Evolutionary conservation across 2,888 invertebrate genomes (phyloP).

Genomic region (Sericinus montela): DNA sequence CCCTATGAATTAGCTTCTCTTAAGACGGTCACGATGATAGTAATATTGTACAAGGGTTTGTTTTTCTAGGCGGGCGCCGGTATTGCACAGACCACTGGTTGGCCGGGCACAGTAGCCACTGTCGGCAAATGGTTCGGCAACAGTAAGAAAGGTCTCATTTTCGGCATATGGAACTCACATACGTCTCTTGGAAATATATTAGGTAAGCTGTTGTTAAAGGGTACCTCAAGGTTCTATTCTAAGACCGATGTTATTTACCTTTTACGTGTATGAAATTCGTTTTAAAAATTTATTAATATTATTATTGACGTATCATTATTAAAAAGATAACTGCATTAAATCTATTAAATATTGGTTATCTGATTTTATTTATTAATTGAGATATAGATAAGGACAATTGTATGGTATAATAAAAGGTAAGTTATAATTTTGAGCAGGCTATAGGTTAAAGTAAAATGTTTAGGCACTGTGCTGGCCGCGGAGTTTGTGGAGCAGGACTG

Average conservation of each 20-base stretch:
- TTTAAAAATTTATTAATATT: too few species aligned
- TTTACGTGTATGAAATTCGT: too few species aligned
- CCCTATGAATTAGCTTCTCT: too few species aligned
- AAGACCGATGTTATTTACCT: neutral
- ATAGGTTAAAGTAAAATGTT: neutral
- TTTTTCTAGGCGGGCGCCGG: slow-evolving; percentile 85
- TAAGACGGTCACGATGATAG: slow-evolving; percentile 4
- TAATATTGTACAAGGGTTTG: neutral
- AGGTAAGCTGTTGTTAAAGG: slow-evolving; percentile 64
- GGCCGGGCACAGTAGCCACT: slow-evolving; percentile 96
- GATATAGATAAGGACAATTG: too few species aligned
- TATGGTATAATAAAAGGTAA: too few species aligned
- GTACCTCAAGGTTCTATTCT: neutral
- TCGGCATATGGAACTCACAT: slow-evolving; percentile 98
- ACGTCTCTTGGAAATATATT: slow-evolving; percentile 97
- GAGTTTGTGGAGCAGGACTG: slow-evolving; percentile 91
- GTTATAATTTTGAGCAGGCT: too few species aligned
- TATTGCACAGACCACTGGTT: slow-evolving; percentile 94
- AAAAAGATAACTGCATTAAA: too few species aligned
- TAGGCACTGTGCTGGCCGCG: slow-evolving; percentile 90
- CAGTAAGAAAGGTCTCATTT: slow-evolving; percentile 92
- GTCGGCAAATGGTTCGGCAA: slow-evolving; percentile 99
- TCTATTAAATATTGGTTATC: too few species aligned
- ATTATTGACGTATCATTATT: too few species aligned
- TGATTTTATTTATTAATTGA: too few species aligned